Conservation (phyloP, 2,797 vertebrate species). For the Falco rusticolus region DNA sequence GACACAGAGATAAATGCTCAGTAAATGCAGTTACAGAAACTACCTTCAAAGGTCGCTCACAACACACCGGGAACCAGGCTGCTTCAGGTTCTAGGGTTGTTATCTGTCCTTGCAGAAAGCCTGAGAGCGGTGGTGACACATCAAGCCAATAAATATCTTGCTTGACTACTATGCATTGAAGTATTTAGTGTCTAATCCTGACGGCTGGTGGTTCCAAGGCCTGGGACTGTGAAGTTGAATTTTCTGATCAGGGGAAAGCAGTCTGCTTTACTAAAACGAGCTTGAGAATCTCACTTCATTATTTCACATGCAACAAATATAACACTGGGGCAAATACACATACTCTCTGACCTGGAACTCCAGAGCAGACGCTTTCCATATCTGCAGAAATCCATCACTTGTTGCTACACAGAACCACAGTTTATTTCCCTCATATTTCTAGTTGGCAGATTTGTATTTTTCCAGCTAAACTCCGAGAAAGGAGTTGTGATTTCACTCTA, state of each 20-base stretch:
- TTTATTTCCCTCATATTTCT: conserved; percentile 46
- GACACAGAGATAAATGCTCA: neutral
- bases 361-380: conserved; percentile 37
- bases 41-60: neutral
- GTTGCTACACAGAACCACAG: conserved; percentile 32
- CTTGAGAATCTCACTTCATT: conserved; percentile 37
- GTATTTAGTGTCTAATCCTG: neutral
- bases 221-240: neutral
- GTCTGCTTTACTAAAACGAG: neutral
- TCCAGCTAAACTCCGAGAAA: conserved; percentile 24
- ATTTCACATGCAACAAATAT: neutral
- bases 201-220: neutral
- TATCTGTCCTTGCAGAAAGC: neutral
- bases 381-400: conserved; percentile 62
- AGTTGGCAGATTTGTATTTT: conserved; percentile 54
- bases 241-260: conserved; percentile 8
- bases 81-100: neutral
- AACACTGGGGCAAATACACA: neutral
- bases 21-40: neutral
- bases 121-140: neutral
- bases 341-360: conserved; percentile 19
- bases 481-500: conserved; percentile 32
- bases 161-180: neutral
- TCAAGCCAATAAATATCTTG: neutral
- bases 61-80: neutral